These are phyloP conservation scores for Mycteria americana DNA, from an alignment of 2,797 vertebrate genomes.

Conservation along the genomic window DNA sequence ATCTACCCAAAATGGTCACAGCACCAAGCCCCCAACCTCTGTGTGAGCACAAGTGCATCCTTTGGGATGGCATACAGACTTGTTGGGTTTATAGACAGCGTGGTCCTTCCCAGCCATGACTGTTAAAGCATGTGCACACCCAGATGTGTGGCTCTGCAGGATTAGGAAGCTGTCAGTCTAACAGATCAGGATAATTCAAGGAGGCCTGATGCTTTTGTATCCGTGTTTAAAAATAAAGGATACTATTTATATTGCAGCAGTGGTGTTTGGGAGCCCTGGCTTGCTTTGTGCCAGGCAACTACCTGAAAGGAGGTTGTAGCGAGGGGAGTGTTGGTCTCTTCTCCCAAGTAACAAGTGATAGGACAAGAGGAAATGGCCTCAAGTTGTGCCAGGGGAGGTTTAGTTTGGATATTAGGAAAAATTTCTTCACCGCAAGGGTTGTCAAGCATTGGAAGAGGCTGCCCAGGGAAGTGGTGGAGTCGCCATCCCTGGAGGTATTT, in stretches of 20 bases:
- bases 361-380: too few relatives aligned
- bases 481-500: too few relatives aligned
- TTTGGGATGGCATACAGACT: not conserved
- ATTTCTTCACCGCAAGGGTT: too few relatives aligned
- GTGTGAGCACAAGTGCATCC: not conserved
- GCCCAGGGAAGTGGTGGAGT: too few relatives aligned
- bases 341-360: too few relatives aligned
- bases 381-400: too few relatives aligned
- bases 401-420: too few relatives aligned
- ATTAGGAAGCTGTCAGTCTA: not conserved
- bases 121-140: not conserved
- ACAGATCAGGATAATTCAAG: not conserved
- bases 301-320: too few relatives aligned
- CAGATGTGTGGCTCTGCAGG: rapidly evolving
- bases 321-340: too few relatives aligned
- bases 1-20: not conserved
- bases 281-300: not conserved
- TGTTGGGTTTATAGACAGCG: rapidly evolving
- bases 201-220: not conserved
- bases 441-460: too few relatives aligned
- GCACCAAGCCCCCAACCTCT: not conserved
- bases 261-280: not conserved
- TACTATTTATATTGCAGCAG: not conserved
- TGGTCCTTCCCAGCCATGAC: not conserved
- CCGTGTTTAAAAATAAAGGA: not conserved